Conservation (phyloP, 2,113 vertebrate genomes). For the Leucosticte australis region DNA sequence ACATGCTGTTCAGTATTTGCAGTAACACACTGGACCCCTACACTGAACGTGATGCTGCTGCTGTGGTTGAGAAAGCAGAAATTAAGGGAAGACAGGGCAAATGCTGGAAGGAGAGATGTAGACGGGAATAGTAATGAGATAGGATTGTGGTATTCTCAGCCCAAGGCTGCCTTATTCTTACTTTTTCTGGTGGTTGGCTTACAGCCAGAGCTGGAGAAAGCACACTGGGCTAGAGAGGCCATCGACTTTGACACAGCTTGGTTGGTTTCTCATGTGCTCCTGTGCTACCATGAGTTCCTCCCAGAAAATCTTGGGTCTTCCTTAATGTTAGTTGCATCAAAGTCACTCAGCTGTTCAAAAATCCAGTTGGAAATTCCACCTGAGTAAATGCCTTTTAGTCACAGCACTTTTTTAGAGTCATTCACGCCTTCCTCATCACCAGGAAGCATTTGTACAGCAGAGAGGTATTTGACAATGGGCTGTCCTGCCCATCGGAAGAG, state of each 20-base stretch:
- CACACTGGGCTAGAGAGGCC: not conserved
- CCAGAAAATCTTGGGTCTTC: not conserved
- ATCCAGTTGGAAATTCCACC: not conserved
- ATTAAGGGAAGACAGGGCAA: not conserved
- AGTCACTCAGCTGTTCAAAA: not conserved
- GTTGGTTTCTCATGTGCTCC: not conserved
- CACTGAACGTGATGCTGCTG: rapidly evolving
- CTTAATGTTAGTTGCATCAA: not conserved
- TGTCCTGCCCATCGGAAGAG: not conserved
- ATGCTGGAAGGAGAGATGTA: not conserved
- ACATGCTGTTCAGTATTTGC: not conserved
- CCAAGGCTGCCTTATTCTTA: not conserved
- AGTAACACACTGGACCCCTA: not conserved
- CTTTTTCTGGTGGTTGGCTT: not conserved
- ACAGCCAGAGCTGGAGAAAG: not conserved
- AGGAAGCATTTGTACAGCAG: conserved; percentile 25
- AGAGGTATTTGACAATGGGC: conserved; percentile 29
- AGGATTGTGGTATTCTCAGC: not conserved
- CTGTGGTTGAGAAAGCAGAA: not conserved
- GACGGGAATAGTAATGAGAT: not conserved
- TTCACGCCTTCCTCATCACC: not conserved
- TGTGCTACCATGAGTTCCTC: not conserved
- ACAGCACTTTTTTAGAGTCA: not conserved
- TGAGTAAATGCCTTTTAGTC: not conserved
- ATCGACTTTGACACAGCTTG: not conserved